phyloP scores from a whole-genome alignment of 2,888 invertebrate species.

The Platypus cylindrus region DNA sequence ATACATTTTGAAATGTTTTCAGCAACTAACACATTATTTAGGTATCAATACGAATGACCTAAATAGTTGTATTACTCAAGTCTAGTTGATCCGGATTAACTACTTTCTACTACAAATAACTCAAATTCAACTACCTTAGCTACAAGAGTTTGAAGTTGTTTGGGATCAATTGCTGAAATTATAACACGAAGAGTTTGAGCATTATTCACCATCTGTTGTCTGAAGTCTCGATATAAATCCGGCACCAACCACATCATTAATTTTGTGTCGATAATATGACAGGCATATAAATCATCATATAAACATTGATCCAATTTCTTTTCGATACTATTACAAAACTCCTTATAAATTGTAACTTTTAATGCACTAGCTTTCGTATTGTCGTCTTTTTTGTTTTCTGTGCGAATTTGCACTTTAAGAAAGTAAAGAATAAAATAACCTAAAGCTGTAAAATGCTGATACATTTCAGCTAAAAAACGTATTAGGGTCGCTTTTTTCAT shows the following conservation, averaged over 20 bases:
- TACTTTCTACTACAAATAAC: no score
- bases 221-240: constrained; percentile 83
- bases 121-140: constrained; percentile 50
- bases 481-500: constrained; percentile 61
- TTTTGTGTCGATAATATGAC: constrained; percentile 80
- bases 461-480: constrained; percentile 69
- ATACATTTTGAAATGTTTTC: no score
- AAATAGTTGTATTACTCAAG: no score
- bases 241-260: constrained; percentile 88
- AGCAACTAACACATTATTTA: no score
- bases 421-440: constrained; percentile 80
- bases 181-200: constrained; percentile 78
- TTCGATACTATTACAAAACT: constrained; percentile 68
- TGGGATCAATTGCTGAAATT: constrained; percentile 80
- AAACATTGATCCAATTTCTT: constrained; percentile 62
- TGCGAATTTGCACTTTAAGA: constrained; percentile 61
- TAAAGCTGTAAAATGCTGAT: constrained; percentile 46
- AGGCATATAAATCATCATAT: constrained; percentile 70
- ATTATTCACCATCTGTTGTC: constrained; percentile 76
- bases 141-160: constrained; percentile 80
- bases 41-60: no score
- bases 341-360: constrained; percentile 76
- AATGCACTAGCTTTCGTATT: constrained; percentile 44
- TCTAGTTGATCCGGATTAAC: no score
- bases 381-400: constrained; percentile 40